Evolutionary conservation across 2,888 invertebrate species (phyloP), one percentile per base, ranked within the genome.

Genomic region (Pandemis corylana): DNA sequence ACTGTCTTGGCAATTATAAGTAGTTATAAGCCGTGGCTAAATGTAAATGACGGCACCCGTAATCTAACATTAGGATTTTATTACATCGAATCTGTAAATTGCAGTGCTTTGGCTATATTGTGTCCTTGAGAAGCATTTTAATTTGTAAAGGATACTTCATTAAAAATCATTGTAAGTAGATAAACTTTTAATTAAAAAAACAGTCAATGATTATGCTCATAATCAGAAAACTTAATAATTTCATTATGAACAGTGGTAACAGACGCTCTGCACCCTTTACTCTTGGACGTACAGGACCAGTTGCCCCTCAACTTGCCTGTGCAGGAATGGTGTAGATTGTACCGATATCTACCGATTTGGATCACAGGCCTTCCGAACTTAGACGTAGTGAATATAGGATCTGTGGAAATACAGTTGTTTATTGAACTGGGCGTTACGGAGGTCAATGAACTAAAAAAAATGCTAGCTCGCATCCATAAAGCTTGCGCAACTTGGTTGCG

Each of bases 351-450:
- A 0, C 74, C 79, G 5, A 71, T 49, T 49, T 75, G 46, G 13
- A 79, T 76, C 51, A 78, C 76, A 7, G 78, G 79, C 9, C 70
- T 75, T 9, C 79, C 79, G 61, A 44, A 69, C 15, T 76, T 68
- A 7, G 78, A 72, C 0, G 51, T 63, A 10, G 73, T 51, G 44
- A 70, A 77, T 51, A 49, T 65, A 5, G 69, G 49, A 6, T 53
- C 75, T 75, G 67, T 5, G 46, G 36, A 53, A 28, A 71, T 49
- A 28, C 10, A 59, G 20, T 10, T 10, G 5, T 28, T 59, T 56
- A 56, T 15, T 12, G 59, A 28, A 49, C 12, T 6, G 13, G 51
- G 51, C n/a, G 51, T n/a, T 12, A 12, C 46, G 6, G 56, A 56
- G n/a, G 5, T 56, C 15, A 56, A 56, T 44, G 7, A 15, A 15